phyloP scores from a whole-genome alignment of 2,797 vertebrate genomes.

The Leptatherina wallacei region DNA sequence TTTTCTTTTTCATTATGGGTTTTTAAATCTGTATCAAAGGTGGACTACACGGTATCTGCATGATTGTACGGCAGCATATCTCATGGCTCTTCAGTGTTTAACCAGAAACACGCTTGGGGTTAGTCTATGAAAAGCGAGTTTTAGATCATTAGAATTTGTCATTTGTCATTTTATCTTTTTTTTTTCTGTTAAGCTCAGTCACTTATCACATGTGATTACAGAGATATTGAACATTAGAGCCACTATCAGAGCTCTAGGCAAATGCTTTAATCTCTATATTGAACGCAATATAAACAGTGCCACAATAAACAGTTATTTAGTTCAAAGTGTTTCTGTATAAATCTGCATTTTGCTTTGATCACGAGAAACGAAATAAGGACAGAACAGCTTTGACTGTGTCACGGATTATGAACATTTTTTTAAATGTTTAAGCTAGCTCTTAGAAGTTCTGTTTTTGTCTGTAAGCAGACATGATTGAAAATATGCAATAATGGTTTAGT shows the following conservation, averaged over 20 bases:
- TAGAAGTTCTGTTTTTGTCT: conserved; percentile 26
- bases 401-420: conserved; percentile 54
- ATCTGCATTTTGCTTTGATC: conserved; percentile 64
- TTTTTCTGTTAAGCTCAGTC: conserved; percentile 28
- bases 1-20: neutral
- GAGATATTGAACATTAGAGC: conserved; percentile 30
- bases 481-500: neutral
- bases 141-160: neutral
- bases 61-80: neutral
- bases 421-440: conserved; percentile 17
- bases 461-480: conserved; percentile 1
- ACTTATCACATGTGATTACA: conserved; percentile 20
- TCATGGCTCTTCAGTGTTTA: neutral
- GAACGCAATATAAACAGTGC: conserved; percentile 52
- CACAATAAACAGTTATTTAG: conserved; percentile 51
- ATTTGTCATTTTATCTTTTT: neutral
- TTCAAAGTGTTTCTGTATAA: conserved; percentile 47
- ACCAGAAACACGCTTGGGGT: conserved; percentile 2
- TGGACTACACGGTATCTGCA: neutral
- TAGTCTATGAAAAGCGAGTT: conserved; percentile 2
- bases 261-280: conserved; percentile 49
- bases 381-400: conserved; percentile 32
- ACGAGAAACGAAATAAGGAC: conserved; percentile 35
- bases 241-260: conserved; percentile 10
- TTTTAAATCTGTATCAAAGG: neutral